Base-by-base conservation (phyloP, 1,140 invertebrate genomes). In the Scaptomyza montana region DNA sequence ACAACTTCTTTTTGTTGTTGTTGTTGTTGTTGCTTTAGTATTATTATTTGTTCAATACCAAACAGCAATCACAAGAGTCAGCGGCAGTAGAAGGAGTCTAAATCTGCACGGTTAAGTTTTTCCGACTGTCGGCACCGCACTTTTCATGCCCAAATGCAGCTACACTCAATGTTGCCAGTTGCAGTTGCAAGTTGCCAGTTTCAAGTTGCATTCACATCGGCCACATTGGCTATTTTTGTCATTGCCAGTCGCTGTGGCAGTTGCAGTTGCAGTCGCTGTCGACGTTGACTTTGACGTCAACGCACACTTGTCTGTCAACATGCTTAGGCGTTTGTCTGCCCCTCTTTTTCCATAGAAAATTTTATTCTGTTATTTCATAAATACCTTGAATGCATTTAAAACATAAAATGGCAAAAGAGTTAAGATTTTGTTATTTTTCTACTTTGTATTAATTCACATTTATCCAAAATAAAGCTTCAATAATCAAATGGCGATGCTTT, bases 101-200 rank as follows among this genome's bases (percentile, higher is more conserved):
- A 51, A 77, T 25, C 71, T 79, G 57, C 79, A 82, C 36, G 80
- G 72, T 77, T 80, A 66, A 77, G 76, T 82, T 84, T 84, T 84
- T 84, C 77, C 80, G 84, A 80, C 77, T 79, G 80, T 74, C 80
- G 80, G 80, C 77, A 41, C 62, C 65, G 80, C 73, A 84, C 77
- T 84, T 84, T 84, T 84, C 76, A 84, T 84, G 80, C 80, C 80
- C 80, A 84, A 84, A 84, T 84, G 80, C 80, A 84, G 80, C 65
- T 71, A 71, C 49, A 56, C 46, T 51, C 55, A 56, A 57, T 49
- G 55, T 13, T 30, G 33, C 51, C 6, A 41, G 39, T 41, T 41
- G 39, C 39, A 30, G 59, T 28, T 54, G 30, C 30, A 30, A 30
- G 55, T 13, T 30, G 33, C 51, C 7, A 43, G 39, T 43, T 43